Evolutionary conservation across 2,113 vertebrate genomes (phyloP).

Genomic region (Irena cyanogastra): DNA sequence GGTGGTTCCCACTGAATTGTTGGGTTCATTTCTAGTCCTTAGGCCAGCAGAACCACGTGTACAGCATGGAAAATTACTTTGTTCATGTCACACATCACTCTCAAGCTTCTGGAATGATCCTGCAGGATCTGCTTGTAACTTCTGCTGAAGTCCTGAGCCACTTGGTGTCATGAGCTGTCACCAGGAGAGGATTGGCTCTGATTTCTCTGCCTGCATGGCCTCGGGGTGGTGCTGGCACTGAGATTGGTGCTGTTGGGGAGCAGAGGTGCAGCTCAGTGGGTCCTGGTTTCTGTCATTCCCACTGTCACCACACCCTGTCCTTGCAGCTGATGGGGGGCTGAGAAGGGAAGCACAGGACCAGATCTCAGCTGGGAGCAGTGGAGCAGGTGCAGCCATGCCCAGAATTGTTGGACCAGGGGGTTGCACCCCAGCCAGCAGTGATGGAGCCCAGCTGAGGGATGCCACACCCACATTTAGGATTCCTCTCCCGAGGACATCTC

Average conservation of each 20-base stretch:
- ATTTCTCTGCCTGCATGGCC: neutral
- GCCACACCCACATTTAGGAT: neutral
- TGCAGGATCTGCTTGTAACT: neutral
- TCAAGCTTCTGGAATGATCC: neutral
- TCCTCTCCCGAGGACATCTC: neutral
- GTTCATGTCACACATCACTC: fast-evolving
- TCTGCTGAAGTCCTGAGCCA: neutral
- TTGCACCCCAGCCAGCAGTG: neutral
- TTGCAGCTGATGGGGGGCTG: neutral
- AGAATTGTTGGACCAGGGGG: neutral
- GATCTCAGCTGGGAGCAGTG: neutral
- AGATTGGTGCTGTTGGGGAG: neutral
- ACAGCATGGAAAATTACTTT: neutral
- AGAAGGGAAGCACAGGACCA: neutral
- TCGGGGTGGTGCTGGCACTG: neutral
- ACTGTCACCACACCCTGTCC: fast-evolving
- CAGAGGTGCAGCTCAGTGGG: neutral
- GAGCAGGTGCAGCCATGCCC: neutral
- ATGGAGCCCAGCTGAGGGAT: neutral
- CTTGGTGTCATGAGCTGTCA: neutral
- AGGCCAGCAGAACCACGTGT: neutral
- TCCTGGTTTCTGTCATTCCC: neutral
- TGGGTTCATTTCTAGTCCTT: neutral
- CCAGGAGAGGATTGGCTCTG: neutral
- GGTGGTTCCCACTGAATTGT: neutral